Base-by-base conservation (phyloP, 2,888 invertebrate genomes). In the Andrena trimmerana region DNA sequence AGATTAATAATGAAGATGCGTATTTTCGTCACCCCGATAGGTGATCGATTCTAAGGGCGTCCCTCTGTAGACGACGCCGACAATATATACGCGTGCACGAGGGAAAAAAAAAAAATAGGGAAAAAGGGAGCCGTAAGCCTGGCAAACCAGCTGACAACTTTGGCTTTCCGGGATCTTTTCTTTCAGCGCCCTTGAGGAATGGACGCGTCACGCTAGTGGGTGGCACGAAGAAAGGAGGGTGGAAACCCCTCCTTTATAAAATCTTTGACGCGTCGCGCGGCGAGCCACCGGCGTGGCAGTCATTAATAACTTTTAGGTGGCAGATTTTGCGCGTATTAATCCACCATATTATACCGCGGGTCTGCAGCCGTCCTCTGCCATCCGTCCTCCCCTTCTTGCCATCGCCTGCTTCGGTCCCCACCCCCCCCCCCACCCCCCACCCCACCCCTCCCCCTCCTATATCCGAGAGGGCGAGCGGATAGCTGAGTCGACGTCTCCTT, bases 251-350 rank as follows among this genome's bases (percentile, higher is more conserved):
- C 88, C 90, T 93, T 92, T 90, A 91, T 92, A 93, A 93, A 93
- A 93, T 93, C 93, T 93, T 93, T 93, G 93, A 93, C 93, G 92
- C 90, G 92, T 90, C 91, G 90, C 84, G 81, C 84, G 85, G 86
- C 86, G 86, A 88, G 86, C 85, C 84, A 87, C 77, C 85, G 82
- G 84, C 86, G 81, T 88, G 90, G 74, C 91, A 93, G 92, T 93
- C 93, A 94, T 93, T 94, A 93, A 94, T 93, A 94, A 93, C 93
- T 93, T 94, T 94, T 93, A 92, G 92, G 91, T 93, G 93, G 93
- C 94, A 93, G 93, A 94, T 94, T 94, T 92, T 86, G 92, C 93
- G 93, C 92, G 93, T 92, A 93, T 93, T 94, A 94, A 94, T 94
- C 93, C 93, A 91, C 90, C 92, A 92, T 93, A 93, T 93, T 93